phyloP scores from a whole-genome alignment of 2,113 vertebrate genomes.

The Echinops telfairi region DNA sequence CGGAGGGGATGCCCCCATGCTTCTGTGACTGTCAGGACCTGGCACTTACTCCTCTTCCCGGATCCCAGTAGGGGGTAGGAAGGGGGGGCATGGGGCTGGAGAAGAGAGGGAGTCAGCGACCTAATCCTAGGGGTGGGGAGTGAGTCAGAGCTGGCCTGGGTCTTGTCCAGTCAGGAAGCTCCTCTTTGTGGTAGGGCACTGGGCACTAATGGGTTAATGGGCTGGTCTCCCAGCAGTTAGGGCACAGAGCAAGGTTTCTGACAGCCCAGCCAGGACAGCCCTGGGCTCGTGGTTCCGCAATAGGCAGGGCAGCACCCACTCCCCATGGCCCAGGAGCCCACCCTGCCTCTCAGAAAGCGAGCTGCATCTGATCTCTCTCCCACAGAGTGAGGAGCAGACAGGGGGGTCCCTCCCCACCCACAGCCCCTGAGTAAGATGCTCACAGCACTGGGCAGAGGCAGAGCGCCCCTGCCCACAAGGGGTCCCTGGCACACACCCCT shows the following conservation, averaged over 20 bases:
- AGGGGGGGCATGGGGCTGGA: background rate
- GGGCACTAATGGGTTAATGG: background rate
- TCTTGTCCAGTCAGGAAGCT: too few relatives aligned
- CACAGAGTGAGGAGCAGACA: fast-evolving
- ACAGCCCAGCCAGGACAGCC: background rate
- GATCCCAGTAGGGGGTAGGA: slow-evolving; percentile 39
- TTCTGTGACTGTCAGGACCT: slow-evolving; percentile 79
- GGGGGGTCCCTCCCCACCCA: background rate
- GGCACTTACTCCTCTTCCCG: slow-evolving; percentile 78
- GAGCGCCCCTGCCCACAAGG: background rate
- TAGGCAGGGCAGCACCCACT: too few relatives aligned
- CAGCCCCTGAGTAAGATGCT: too few relatives aligned
- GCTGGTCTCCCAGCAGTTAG: background rate
- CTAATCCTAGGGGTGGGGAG: background rate
- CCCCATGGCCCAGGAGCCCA: background rate
- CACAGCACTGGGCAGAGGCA: background rate
- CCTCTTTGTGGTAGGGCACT: too few relatives aligned
- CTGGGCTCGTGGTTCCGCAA: background rate
- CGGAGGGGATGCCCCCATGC: slow-evolving; percentile 64
- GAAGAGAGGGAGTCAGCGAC: background rate
- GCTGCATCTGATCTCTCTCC: background rate
- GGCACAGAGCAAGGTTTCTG: background rate
- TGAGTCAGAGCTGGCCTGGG: background rate
- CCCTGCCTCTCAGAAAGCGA: background rate
- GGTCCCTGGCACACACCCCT: background rate